Evolutionary conservation across 2,113 vertebrate genomes (phyloP).

Genomic region (Cebidichthys violaceus): DNA sequence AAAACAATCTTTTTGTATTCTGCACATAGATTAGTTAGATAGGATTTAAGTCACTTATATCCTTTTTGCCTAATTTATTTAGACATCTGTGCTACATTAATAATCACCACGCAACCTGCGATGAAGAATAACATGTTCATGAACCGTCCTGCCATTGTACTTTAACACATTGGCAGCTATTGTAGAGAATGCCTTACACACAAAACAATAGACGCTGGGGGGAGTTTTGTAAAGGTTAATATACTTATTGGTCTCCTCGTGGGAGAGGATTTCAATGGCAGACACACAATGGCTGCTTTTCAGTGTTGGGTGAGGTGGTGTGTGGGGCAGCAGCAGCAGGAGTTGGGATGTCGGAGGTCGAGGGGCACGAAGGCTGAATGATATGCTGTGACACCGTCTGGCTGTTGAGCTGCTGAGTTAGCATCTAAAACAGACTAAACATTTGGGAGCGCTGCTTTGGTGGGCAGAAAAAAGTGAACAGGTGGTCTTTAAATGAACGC

Average conservation of each 20-base stretch:
- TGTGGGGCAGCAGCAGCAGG: conserved; percentile 17
- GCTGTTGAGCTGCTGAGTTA: conserved; percentile 48
- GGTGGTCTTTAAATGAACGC: conserved; percentile 39
- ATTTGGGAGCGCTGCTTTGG: conserved; percentile 7
- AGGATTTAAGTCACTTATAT: conserved; percentile 18
- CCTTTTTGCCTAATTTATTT: not conserved
- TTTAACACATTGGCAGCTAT: conserved; percentile 31
- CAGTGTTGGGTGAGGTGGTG: conserved; percentile 31
- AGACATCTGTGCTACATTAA: conserved; percentile 6
- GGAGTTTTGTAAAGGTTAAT: conserved; percentile 56
- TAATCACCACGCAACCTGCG: not conserved
- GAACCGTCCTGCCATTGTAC: not conserved
- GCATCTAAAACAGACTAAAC: conserved; percentile 29
- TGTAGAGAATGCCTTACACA: conserved; percentile 1
- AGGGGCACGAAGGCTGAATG: conserved; percentile 56
- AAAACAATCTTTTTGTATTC: conserved; percentile 25
- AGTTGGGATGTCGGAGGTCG: conserved; percentile 46
- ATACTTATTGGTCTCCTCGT: conserved; percentile 50
- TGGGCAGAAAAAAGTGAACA: conserved; percentile 37
- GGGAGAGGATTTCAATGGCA: conserved; percentile 63
- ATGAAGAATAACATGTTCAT: conserved; percentile 31
- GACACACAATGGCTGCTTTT: conserved; percentile 63
- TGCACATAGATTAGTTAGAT: conserved; percentile 23
- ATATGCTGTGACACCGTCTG: conserved; percentile 50
- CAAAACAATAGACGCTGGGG: conserved; percentile 17